These are phyloP conservation scores for Drosophila mayaguana DNA, from an alignment of 2,888 invertebrate genomes.

Conservation along the genomic window DNA sequence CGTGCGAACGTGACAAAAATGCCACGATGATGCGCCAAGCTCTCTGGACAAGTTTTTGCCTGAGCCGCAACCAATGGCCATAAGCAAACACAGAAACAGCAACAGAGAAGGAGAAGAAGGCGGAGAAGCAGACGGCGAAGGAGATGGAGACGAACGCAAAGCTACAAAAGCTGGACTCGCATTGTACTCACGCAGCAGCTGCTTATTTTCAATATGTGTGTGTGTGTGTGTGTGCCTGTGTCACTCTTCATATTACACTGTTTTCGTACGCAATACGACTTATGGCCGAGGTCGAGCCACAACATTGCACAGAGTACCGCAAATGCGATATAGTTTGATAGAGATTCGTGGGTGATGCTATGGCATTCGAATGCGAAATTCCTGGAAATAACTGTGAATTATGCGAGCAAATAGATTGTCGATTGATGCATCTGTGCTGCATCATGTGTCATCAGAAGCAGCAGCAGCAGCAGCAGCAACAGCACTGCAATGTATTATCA, in stretches of 20 bases:
- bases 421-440: conserved; percentile 37
- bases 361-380: conserved; percentile 17
- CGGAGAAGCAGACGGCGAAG: background rate
- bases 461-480: conserved; percentile 25
- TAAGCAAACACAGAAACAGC: conserved; percentile 15
- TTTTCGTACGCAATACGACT: conserved; percentile 7
- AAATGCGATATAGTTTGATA: conserved; percentile 29
- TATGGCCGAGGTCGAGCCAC: conserved; percentile 13
- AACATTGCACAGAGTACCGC: conserved; percentile 29
- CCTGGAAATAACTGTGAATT: conserved; percentile 45
- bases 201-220: background rate
- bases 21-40: conserved; percentile 65
- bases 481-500: background rate
- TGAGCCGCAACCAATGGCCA: conserved; percentile 39
- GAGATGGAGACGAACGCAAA: background rate
- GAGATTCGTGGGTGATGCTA: background rate
- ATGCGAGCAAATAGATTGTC: conserved; percentile 43
- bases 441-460: conserved; percentile 38
- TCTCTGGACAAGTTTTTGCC: conserved; percentile 40
- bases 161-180: conserved; percentile 11
- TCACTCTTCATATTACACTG: conserved; percentile 17
- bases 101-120: no score
- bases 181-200: conserved; percentile 37
- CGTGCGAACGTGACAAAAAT: conserved; percentile 80
- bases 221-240: conserved; percentile 8